Conservation (phyloP, 1,140 invertebrate genomes). For the Calosoma granatense region DNA sequence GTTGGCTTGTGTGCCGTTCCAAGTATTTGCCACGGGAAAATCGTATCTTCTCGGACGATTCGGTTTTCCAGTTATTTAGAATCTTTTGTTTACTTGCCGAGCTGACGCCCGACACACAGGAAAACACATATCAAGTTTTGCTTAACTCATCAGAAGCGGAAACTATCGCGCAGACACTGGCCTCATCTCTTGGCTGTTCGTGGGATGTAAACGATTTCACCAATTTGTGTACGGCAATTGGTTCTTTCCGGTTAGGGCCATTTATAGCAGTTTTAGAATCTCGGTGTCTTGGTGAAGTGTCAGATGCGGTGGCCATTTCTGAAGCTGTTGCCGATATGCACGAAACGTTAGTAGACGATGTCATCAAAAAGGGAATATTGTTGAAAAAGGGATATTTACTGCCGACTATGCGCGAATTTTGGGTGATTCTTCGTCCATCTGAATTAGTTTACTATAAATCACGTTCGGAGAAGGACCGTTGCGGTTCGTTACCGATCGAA, state of each 20-base stretch:
- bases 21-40: constrained; percentile 46
- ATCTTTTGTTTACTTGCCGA: constrained; percentile 70
- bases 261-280: constrained; percentile 64
- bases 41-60: constrained; percentile 48
- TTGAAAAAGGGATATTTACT: constrained; percentile 64
- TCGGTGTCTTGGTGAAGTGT: constrained; percentile 48
- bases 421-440: constrained; percentile 66
- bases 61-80: constrained; percentile 62
- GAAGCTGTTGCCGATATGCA: constrained; percentile 66
- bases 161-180: constrained; percentile 51
- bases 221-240: constrained; percentile 49
- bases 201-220: constrained; percentile 60
- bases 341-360: constrained; percentile 67
- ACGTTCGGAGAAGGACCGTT: constrained; percentile 57
- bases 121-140: constrained; percentile 42
- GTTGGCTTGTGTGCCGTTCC: constrained; percentile 66
- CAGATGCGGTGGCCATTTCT: constrained; percentile 49
- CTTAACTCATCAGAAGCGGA: constrained; percentile 55
- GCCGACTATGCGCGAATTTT: constrained; percentile 65
- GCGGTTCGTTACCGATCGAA: constrained; percentile 54
- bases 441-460: constrained; percentile 66
- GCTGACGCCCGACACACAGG: constrained; percentile 36
- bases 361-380: constrained; percentile 71
- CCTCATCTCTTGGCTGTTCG: constrained; percentile 50
- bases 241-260: constrained; percentile 49